phyloP scores from a whole-genome alignment of 2,888 invertebrate genomes.

The Stratiomys singularior region DNA sequence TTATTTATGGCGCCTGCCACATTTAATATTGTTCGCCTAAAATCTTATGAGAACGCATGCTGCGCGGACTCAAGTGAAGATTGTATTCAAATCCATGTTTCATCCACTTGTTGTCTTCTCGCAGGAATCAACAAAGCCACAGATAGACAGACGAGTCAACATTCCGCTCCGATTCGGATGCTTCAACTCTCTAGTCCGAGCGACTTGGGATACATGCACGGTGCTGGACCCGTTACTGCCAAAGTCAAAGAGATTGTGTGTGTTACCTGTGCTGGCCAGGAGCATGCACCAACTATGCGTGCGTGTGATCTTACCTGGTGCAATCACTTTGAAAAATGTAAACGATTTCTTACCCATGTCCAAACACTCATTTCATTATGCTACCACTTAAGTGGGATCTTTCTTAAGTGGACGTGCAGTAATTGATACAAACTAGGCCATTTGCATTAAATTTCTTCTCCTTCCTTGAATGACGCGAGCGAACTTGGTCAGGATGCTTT shows the following conservation, averaged over 20 bases:
- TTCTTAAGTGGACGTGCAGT: constrained; percentile 32
- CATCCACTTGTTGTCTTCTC: constrained; percentile 30
- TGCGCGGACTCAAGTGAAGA: constrained; percentile 30
- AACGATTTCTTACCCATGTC: constrained; percentile 46
- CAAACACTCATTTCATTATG: constrained; percentile 46
- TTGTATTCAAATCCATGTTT: constrained; percentile 1
- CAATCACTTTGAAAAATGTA: constrained; percentile 44
- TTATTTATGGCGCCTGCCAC: constrained; percentile 44
- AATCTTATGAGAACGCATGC: constrained; percentile 42
- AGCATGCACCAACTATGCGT: constrained; percentile 25
- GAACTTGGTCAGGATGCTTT: neutral
- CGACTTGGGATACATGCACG: neutral
- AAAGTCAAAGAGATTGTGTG: neutral
- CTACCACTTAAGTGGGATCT: constrained; percentile 41
- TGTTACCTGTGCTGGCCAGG: neutral
- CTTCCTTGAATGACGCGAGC: neutral
- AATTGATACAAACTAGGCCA: constrained; percentile 46
- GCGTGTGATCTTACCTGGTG: constrained; percentile 33
- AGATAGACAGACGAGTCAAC: neutral
- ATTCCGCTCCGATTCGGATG: neutral
- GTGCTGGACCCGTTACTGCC: neutral
- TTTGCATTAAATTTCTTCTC: constrained; percentile 39
- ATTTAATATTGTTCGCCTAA: constrained; percentile 46
- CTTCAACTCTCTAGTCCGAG: neutral
- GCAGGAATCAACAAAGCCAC: constrained; percentile 12